Percentiles rank a stretch among this genome's conserved stretches.
phyloP scores from a whole-genome alignment of 37 sponge, comb jelly and placozoan species.

The Beroe ovata region DNA sequence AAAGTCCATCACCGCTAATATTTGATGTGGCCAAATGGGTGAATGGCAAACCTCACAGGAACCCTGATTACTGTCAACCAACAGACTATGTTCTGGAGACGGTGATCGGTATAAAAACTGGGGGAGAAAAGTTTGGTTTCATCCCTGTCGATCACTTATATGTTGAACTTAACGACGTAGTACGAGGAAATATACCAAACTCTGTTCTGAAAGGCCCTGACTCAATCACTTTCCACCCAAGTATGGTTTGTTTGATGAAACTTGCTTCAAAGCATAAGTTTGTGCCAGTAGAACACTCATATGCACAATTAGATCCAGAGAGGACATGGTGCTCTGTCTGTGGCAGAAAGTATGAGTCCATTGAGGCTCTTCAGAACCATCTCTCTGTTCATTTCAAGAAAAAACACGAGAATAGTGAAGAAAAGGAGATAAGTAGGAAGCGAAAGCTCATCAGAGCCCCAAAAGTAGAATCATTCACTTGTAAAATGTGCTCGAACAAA shows the following conservation, averaged over 20 bases:
- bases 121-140: slow-evolving; percentile 10
- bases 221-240: slow-evolving; percentile 22
- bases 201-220: background rate
- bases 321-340: slow-evolving; percentile 7
- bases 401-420: background rate
- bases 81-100: slow-evolving; percentile 11
- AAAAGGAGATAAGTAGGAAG: background rate
- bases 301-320: background rate
- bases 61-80: background rate
- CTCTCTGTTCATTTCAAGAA: slow-evolving; percentile 14
- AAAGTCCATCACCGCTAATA: background rate
- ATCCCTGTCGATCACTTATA: slow-evolving; percentile 44
- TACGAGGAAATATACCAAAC: background rate
- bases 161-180: background rate
- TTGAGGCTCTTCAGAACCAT: background rate
- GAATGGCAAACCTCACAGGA: background rate
- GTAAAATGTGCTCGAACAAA: slow-evolving; percentile 28
- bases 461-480: slow-evolving; percentile 37
- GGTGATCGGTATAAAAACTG: background rate
- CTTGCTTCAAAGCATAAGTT: background rate
- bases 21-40: background rate
- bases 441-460: slow-evolving; percentile 33
- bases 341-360: background rate
- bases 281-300: slow-evolving; percentile 43
- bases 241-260: slow-evolving; percentile 23